phyloP scores from a whole-genome alignment of 2,797 vertebrate genomes.

The Siniperca scherzeri region DNA sequence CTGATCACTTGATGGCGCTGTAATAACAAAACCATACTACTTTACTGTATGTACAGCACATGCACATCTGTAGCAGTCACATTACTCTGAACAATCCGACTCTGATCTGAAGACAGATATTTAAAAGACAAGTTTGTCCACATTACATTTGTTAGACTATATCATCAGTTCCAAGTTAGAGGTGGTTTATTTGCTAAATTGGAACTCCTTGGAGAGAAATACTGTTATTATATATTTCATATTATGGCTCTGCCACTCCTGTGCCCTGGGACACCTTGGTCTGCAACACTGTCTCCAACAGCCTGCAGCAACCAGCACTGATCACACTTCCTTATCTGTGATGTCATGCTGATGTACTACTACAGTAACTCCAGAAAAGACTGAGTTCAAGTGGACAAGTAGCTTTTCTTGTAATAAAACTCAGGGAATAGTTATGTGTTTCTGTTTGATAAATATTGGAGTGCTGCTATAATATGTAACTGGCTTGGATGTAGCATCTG shows the following conservation, averaged over 20 bases:
- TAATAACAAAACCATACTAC: slow-evolving; percentile 63
- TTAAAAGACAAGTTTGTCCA: slow-evolving; percentile 7
- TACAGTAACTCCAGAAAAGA: slow-evolving; percentile 43
- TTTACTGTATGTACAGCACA: slow-evolving; percentile 17
- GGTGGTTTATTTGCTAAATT: not conserved
- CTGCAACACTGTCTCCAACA: slow-evolving; percentile 52
- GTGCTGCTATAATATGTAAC: not conserved
- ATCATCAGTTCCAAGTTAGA: slow-evolving; percentile 12
- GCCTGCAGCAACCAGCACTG: slow-evolving; percentile 51
- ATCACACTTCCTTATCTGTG: slow-evolving; percentile 64
- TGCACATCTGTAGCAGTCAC: slow-evolving; percentile 22
- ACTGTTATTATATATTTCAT: slow-evolving; percentile 45
- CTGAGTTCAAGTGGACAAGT: slow-evolving; percentile 5
- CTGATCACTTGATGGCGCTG: slow-evolving; percentile 83
- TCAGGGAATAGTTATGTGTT: not conserved
- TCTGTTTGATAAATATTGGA: not conserved
- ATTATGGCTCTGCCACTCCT: slow-evolving; percentile 53
- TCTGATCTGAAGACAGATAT: slow-evolving; percentile 24
- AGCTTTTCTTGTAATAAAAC: slow-evolving; percentile 1
- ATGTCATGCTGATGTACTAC: slow-evolving; percentile 61
- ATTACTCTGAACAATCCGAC: slow-evolving; percentile 20
- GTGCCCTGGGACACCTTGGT: slow-evolving; percentile 50
- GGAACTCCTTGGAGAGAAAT: not conserved
- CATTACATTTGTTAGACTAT: slow-evolving; percentile 2
- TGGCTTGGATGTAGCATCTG: not conserved